Evolutionary conservation across 37 sponge, comb jelly and placozoan species (phyloP).

Genomic region (Theonella swinhoei): DNA sequence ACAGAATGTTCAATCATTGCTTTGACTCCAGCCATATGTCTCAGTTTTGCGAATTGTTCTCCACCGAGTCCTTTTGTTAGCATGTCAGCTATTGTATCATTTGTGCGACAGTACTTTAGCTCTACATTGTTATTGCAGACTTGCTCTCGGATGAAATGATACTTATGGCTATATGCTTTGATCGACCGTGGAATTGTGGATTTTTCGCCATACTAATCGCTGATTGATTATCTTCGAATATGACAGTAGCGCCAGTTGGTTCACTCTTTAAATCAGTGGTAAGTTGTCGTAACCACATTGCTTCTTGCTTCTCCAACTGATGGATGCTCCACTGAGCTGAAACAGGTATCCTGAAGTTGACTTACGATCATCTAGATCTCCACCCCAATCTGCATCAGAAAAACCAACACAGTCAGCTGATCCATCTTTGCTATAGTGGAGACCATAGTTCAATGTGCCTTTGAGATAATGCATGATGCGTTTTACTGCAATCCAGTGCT

Average conservation of each 20-base stretch:
- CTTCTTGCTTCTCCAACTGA: conserved; percentile 49
- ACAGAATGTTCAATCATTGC: conserved; percentile 8
- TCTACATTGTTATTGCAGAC: conserved; percentile 15
- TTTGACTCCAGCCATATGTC: conserved; percentile 26
- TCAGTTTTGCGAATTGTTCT: conserved; percentile 15
- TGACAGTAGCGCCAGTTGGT: conserved; percentile 17
- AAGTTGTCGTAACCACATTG: conserved; percentile 58
- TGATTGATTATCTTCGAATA: conserved; percentile 68
- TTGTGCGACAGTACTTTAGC: conserved; percentile 52
- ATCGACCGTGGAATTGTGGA: conserved; percentile 54
- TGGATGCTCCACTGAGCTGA: conserved; percentile 27
- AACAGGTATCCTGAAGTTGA: conserved; percentile 40
- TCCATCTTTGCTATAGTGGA: conserved; percentile 17
- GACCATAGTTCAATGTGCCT: conserved; percentile 32
- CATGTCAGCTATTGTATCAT: conserved; percentile 47
- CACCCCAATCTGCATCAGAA: conserved; percentile 65
- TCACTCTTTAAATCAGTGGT: conserved; percentile 18
- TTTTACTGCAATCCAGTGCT: conserved; percentile 49
- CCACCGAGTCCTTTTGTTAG: conserved; percentile 46
- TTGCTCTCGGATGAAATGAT: conserved; percentile 37
- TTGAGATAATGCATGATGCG: conserved; percentile 35
- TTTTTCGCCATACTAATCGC: too few relatives aligned
- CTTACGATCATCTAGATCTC: conserved; percentile 41
- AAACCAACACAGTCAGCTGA: conserved; percentile 20
- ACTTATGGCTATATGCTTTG: conserved; percentile 58